Conservation (phyloP, 2,797 vertebrate species). For the Poecilia picta region DNA sequence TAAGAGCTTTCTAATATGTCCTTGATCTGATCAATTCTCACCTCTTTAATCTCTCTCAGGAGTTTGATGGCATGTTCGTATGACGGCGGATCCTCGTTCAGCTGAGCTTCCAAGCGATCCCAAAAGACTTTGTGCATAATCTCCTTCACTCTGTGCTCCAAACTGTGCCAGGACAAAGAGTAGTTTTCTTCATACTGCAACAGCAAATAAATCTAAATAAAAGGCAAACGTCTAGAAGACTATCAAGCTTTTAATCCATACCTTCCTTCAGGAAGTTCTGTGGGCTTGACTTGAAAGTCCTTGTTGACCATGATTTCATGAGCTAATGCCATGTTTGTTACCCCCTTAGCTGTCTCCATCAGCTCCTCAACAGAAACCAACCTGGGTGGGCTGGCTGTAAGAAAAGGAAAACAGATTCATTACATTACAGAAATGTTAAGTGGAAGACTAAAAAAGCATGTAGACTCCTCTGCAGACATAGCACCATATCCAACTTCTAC, state of each 20-base stretch:
- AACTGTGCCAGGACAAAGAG: slow-evolving; percentile 72
- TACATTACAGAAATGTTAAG: neutral
- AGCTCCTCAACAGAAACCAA: slow-evolving; percentile 91
- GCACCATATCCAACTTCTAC: neutral
- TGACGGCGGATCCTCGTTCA: slow-evolving; percentile 89
- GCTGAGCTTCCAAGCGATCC: slow-evolving; percentile 91
- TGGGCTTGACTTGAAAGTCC: slow-evolving; percentile 88
- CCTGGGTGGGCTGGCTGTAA: slow-evolving; percentile 87
- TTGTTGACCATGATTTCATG: slow-evolving; percentile 94
- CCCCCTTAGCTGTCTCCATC: slow-evolving; percentile 91
- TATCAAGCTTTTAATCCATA: slow-evolving; percentile 60
- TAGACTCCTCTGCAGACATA: neutral
- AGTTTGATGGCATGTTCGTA: slow-evolving; percentile 93
- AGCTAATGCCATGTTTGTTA: slow-evolving; percentile 94
- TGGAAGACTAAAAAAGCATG: neutral
- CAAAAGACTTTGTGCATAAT: slow-evolving; percentile 97
- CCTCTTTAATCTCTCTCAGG: slow-evolving; percentile 95
- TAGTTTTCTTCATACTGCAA: neutral
- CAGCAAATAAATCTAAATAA: neutral
- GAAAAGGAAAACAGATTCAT: neutral
- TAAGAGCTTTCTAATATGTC: neutral
- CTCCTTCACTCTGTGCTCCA: slow-evolving; percentile 92
- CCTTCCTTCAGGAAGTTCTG: slow-evolving; percentile 90
- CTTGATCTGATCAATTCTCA: slow-evolving; percentile 58
- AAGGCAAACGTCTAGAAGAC: neutral